A percentile compares a stretch with the other conserved stretches of the same genome.
phyloP scores from a whole-genome alignment of 1,140 invertebrate genomes.

The Heliconius eleuchia region DNA sequence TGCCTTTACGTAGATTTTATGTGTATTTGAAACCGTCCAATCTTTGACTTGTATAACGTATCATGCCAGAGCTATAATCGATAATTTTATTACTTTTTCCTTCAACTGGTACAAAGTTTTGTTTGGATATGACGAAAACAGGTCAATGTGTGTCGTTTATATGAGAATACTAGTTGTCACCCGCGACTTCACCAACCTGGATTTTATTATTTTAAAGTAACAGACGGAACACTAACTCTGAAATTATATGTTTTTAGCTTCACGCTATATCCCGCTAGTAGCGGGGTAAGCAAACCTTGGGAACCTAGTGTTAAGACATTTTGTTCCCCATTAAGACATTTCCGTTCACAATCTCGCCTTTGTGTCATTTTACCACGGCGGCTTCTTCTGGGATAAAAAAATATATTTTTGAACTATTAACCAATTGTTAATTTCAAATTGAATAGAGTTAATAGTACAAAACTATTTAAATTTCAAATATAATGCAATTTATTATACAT shows the following conservation, averaged over 20 bases:
- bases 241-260: too few relatives aligned
- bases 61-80: slow-evolving; percentile 10
- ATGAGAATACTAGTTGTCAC: too few relatives aligned
- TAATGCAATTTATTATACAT: background rate
- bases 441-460: background rate
- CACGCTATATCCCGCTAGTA: too few relatives aligned
- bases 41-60: slow-evolving; percentile 7
- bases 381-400: too few relatives aligned
- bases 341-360: too few relatives aligned
- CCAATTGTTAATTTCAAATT: background rate
- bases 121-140: background rate
- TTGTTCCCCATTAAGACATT: background rate
- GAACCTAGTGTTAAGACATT: background rate
- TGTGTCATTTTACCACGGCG: too few relatives aligned
- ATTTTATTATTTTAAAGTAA: too few relatives aligned
- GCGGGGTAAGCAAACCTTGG: too few relatives aligned
- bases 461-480: background rate
- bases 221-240: too few relatives aligned
- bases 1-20: slow-evolving; percentile 46
- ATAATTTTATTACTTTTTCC: background rate
- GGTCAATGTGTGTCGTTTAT: background rate
- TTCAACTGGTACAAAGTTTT: background rate
- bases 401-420: background rate
- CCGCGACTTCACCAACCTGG: too few relatives aligned
- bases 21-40: slow-evolving; percentile 25